phyloP scores from a whole-genome alignment of 2,113 vertebrate species.

The Periophthalmus modestus region DNA sequence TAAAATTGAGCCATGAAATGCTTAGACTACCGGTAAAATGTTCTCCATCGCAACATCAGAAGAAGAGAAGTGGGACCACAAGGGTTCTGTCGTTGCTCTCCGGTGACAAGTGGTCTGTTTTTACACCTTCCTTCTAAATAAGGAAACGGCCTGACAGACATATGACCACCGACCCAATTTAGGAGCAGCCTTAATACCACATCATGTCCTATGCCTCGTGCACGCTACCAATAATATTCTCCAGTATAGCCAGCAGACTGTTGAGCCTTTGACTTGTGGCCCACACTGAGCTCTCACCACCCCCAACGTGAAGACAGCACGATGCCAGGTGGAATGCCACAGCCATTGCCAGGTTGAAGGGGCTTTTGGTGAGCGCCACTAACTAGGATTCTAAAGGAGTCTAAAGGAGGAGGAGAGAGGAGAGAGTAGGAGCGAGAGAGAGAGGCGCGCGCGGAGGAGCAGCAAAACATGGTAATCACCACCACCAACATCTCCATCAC shows the following conservation, averaged over 20 bases:
- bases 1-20: conserved; percentile 9
- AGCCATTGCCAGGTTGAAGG: conserved; percentile 74
- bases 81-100: conserved; percentile 78
- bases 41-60: conserved; percentile 48
- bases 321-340: conserved; percentile 79
- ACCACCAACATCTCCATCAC: conserved; percentile 69
- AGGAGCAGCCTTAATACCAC: conserved; percentile 73
- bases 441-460: conserved; percentile 67
- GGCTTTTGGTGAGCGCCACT: conserved; percentile 74
- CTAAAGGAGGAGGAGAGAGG: conserved; percentile 34
- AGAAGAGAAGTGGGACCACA: conserved; percentile 69
- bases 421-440: conserved; percentile 44
- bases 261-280: conserved; percentile 51
- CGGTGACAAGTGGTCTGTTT: conserved; percentile 82
- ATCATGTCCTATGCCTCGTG: conserved; percentile 57
- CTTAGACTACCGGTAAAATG: conserved; percentile 47
- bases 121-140: conserved; percentile 90
- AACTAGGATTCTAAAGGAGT: conserved; percentile 54
- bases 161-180: conserved; percentile 80
- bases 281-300: conserved; percentile 43
- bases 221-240: conserved; percentile 72
- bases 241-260: conserved; percentile 60
- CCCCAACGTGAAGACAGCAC: conserved; percentile 80
- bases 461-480: conserved; percentile 86
- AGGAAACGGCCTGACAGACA: conserved; percentile 80